Percentiles rank a stretch among this genome's conserved stretches.
Conservation (phyloP, 2,797 vertebrate genomes). For the Valencia hispanica region DNA sequence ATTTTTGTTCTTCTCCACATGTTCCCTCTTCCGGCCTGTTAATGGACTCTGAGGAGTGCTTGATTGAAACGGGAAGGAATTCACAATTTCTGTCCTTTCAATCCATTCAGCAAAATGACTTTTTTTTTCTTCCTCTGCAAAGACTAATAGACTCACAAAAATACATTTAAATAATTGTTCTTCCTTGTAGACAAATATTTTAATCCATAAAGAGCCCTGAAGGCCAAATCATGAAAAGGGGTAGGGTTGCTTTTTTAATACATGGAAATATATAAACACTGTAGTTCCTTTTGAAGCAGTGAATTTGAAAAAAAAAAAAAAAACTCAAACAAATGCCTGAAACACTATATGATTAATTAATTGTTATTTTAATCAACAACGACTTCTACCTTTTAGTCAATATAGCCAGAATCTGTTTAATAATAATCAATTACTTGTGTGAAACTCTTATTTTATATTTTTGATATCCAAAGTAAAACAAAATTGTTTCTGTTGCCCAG, state of each 20-base stretch:
- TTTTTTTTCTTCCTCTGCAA: not conserved
- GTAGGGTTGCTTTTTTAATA: not conserved
- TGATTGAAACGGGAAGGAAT: not conserved
- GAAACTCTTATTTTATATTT: not conserved
- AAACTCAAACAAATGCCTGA: not conserved
- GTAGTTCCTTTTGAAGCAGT: not conserved
- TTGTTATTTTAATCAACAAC: not conserved
- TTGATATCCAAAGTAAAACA: not conserved
- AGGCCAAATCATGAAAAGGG: not conserved
- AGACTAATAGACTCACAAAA: not conserved
- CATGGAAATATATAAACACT: not conserved
- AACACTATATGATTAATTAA: not conserved
- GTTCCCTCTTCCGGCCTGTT: not conserved
- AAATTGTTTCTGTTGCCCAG: not conserved
- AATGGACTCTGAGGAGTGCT: not conserved
- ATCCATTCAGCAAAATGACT: not conserved
- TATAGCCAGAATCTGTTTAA: not conserved
- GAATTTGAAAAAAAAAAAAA: not conserved
- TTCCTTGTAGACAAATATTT: not conserved
- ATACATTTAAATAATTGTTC: not conserved
- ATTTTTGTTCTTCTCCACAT: too few relatives aligned
- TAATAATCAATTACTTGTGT: not conserved
- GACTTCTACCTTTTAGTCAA: not conserved
- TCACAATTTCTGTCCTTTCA: not conserved
- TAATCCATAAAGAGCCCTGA: not conserved